These are phyloP conservation scores for Coptodon bakossiorum DNA, from an alignment of 2,113 vertebrate genomes.

Conservation along the genomic window DNA sequence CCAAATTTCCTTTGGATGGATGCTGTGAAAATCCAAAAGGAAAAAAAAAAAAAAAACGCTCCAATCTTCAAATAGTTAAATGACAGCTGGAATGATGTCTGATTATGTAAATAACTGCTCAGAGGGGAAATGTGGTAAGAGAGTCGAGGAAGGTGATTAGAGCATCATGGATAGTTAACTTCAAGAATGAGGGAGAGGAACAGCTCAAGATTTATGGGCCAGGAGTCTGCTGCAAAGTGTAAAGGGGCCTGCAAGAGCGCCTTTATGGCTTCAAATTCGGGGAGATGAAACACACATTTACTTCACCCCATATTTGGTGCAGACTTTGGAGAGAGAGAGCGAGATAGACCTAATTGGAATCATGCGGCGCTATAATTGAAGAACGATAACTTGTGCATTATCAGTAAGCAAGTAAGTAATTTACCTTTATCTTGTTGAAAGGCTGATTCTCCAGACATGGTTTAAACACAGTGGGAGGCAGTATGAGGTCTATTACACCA, in stretches of 20 bases:
- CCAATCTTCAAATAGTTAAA: conserved; percentile 10
- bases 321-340: background rate
- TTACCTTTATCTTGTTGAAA: conserved; percentile 40
- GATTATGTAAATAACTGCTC: conserved; percentile 57
- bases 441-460: conserved; percentile 20
- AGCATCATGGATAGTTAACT: conserved; percentile 49
- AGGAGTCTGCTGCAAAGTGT: conserved; percentile 17
- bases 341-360: conserved; percentile 38
- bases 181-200: conserved; percentile 37
- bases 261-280: conserved; percentile 16
- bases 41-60: background rate
- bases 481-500: background rate
- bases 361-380: conserved; percentile 32
- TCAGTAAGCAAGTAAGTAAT: conserved; percentile 22
- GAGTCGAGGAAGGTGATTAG: conserved; percentile 45
- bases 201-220: conserved; percentile 39
- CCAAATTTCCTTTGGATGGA: background rate
- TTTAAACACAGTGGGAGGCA: background rate
- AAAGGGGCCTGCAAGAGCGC: conserved; percentile 32
- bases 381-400: conserved; percentile 32
- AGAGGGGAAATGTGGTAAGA: conserved; percentile 23
- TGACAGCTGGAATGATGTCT: conserved; percentile 39
- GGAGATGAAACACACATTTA: conserved; percentile 25
- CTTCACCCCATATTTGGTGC: conserved; percentile 1
- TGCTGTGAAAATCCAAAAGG: background rate